These are phyloP conservation scores for Cenopis cana DNA, from an alignment of 2,888 invertebrate species.

Conservation along the genomic window DNA sequence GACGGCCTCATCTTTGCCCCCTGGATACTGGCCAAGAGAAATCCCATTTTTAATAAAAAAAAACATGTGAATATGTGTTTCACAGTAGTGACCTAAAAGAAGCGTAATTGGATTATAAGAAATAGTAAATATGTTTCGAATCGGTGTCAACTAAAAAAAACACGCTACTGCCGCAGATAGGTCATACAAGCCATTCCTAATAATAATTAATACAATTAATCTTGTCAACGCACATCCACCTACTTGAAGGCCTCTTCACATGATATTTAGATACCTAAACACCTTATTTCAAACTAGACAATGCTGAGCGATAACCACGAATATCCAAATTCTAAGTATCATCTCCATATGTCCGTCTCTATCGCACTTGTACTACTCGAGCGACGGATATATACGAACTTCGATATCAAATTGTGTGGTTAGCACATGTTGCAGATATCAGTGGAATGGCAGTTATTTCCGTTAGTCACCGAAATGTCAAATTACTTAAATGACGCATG, in stretches of 20 bases:
- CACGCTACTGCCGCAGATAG: neutral
- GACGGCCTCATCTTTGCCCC: too few relatives aligned
- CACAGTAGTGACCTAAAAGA: too few relatives aligned
- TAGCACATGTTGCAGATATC: neutral
- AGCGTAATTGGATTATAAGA: too few relatives aligned
- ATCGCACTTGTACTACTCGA: too few relatives aligned
- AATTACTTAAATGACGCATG: slow-evolving; percentile 29
- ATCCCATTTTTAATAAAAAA: too few relatives aligned
- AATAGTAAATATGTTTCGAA: neutral
- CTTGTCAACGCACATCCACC: neutral
- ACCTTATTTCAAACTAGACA: neutral
- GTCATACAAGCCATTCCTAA: neutral
- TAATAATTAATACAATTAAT: slow-evolving; percentile 1
- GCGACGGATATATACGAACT: too few relatives aligned
- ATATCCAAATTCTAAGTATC: too few relatives aligned
- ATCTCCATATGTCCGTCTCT: too few relatives aligned
- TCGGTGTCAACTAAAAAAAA: neutral
- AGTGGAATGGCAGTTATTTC: slow-evolving; percentile 12
- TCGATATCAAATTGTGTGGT: too few relatives aligned
- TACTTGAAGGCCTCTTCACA: neutral
- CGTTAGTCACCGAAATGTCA: slow-evolving; percentile 31
- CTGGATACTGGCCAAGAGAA: too few relatives aligned
- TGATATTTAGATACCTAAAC: neutral
- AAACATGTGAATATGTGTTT: too few relatives aligned
- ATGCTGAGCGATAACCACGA: neutral